These are phyloP conservation scores for Phthorimaea operculella DNA, from an alignment of 1,140 invertebrate species.

Conservation along the genomic window DNA sequence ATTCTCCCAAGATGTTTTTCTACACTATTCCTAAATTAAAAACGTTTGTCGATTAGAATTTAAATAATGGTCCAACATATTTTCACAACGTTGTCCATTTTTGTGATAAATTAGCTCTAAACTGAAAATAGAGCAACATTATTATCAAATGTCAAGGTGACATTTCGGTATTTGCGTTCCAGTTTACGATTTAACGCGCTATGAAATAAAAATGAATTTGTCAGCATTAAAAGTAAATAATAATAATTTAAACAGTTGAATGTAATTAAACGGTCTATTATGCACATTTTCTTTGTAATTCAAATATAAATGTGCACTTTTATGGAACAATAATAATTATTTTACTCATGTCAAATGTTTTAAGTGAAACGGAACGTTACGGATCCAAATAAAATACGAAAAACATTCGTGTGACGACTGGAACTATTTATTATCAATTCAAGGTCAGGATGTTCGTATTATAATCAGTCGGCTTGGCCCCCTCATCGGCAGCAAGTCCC, in stretches of 20 bases:
- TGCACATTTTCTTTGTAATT: not conserved
- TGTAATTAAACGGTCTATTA: not conserved
- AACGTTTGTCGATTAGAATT: too few relatives aligned
- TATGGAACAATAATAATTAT: not conserved
- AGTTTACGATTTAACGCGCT: too few relatives aligned
- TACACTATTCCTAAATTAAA: too few relatives aligned
- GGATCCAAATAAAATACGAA: not conserved
- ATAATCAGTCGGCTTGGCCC: conserved; percentile 53
- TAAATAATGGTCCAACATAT: too few relatives aligned
- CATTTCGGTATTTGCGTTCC: too few relatives aligned
- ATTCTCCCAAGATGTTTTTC: not conserved
- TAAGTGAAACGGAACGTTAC: conserved; percentile 20
- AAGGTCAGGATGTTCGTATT: conserved; percentile 61
- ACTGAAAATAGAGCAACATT: too few relatives aligned
- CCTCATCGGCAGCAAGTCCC: conserved; percentile 11
- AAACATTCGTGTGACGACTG: conserved; percentile 27
- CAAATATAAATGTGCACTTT: not conserved
- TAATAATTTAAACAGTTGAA: too few relatives aligned
- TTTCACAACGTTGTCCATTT: too few relatives aligned
- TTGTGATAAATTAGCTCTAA: too few relatives aligned
- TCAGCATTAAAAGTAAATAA: not conserved
- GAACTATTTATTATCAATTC: conserved; percentile 59
- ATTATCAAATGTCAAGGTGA: too few relatives aligned
- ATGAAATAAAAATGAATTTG: too few relatives aligned
- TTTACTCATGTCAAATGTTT: not conserved